phyloP scores from a whole-genome alignment of 2,113 vertebrate species.

The Pedionomus torquatus region DNA sequence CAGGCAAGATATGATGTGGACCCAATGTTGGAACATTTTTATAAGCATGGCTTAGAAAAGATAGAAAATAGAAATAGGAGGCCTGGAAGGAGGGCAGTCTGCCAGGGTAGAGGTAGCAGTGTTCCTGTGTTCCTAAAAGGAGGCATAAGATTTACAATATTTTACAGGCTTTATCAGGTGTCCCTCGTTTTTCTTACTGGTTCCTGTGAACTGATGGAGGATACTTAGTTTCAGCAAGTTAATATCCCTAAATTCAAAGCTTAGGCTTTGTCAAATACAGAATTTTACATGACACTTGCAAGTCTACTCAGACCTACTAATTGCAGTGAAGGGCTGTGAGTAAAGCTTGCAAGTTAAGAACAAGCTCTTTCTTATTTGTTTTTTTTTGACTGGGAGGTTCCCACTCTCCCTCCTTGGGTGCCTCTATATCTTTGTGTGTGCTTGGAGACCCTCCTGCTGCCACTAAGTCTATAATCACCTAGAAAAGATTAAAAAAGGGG shows the following conservation, averaged over 20 bases:
- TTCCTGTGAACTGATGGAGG: not conserved
- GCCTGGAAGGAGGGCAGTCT: not conserved
- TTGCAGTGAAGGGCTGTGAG: not conserved
- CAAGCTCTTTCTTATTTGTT: not conserved
- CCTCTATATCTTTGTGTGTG: not conserved
- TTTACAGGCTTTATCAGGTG: not conserved
- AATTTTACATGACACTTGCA: not conserved
- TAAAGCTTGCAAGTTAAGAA: not conserved
- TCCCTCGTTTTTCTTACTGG: not conserved
- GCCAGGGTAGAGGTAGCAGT: not conserved
- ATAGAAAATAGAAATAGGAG: no score
- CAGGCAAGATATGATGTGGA: not conserved
- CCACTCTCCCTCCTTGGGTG: not conserved
- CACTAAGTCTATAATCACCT: not conserved
- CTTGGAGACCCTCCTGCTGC: not conserved
- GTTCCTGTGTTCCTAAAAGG: not conserved
- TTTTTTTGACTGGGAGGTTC: not conserved
- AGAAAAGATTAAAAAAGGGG: not conserved
- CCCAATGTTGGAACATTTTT: not conserved
- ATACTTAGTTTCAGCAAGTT: not conserved
- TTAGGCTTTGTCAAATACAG: not conserved
- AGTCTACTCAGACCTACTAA: not conserved
- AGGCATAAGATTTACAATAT: not conserved
- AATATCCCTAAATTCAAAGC: not conserved
- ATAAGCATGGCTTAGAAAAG: not conserved